phyloP scores from a whole-genome alignment of 2,888 invertebrate species.

The Cryptus armator region DNA sequence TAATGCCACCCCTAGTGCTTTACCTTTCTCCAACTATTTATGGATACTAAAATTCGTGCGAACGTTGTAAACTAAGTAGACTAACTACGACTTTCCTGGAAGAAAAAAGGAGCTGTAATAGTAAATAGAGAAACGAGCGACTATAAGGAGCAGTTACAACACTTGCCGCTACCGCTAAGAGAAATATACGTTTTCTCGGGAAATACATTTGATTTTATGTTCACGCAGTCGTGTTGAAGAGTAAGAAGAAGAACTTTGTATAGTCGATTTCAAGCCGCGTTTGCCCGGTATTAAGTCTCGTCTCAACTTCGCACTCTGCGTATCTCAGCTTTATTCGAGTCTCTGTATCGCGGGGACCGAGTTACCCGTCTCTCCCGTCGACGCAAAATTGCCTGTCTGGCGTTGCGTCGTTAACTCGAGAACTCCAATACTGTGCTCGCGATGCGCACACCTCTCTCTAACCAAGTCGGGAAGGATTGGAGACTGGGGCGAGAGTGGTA shows the following conservation, averaged over 20 bases:
- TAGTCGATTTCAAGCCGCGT: neutral
- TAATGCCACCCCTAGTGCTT: conserved; percentile 35
- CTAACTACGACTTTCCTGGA: conserved; percentile 25
- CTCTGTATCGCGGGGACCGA: conserved; percentile 24
- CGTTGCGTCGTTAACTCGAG: conserved; percentile 54
- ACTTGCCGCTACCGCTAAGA: too few species aligned
- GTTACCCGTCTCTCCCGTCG: conserved; percentile 12
- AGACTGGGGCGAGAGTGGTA: neutral
- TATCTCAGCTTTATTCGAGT: conserved; percentile 20
- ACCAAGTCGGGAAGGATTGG: neutral
- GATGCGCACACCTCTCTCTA: conserved; percentile 49
- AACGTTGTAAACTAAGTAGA: neutral
- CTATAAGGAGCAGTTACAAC: too few species aligned
- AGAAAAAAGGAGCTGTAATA: neutral
- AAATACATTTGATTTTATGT: neutral
- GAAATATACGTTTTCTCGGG: neutral
- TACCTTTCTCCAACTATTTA: conserved; percentile 34
- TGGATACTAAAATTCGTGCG: conserved; percentile 38
- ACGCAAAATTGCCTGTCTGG: conserved; percentile 58
- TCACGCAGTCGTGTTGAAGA: neutral
- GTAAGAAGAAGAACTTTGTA: neutral
- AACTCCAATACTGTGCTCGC: conserved; percentile 55
- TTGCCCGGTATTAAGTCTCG: neutral
- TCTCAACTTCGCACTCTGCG: conserved; percentile 1
- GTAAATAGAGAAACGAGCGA: neutral